phyloP scores from a whole-genome alignment of 2,113 vertebrate genomes.

The Muscicapa adusta region DNA sequence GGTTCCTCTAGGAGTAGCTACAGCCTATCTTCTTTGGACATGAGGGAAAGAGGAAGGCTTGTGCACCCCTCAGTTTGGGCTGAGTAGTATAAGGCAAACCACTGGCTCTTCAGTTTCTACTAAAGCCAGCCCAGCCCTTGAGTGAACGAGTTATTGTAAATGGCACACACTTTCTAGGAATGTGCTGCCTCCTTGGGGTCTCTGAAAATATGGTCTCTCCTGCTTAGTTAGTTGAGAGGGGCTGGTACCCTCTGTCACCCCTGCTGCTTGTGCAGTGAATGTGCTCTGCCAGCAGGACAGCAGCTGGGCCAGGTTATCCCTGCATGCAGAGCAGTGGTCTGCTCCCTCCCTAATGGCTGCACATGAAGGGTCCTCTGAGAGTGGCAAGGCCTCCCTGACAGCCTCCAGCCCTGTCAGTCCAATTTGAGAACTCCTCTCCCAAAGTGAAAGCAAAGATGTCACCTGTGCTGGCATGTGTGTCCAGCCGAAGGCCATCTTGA shows the following conservation, averaged over 20 bases:
- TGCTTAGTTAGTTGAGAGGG: neutral
- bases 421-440: neutral
- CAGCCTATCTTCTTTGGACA: rapidly evolving
- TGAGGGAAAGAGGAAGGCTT: neutral
- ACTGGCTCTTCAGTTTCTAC: neutral
- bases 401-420: neutral
- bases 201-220: neutral
- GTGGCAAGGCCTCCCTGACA: rapidly evolving
- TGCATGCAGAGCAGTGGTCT: rapidly evolving
- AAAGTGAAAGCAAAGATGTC: neutral
- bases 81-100: neutral
- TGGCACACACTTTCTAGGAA: rapidly evolving
- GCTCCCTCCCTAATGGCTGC: neutral
- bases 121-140: neutral
- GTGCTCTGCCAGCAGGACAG: too few species aligned
- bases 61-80: rapidly evolving
- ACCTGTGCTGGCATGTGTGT: rapidly evolving
- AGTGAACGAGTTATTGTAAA: neutral
- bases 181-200: rapidly evolving
- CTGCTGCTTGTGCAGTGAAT: neutral
- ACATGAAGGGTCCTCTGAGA: rapidly evolving
- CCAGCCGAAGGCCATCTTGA: neutral
- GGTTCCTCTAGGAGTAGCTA: neutral
- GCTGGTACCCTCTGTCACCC: neutral
- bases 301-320: neutral